Evolutionary conservation across 2,797 vertebrate genomes (phyloP), one percentile per base, ranked within the genome.

Genomic region (Notolepis coatsorum): DNA sequence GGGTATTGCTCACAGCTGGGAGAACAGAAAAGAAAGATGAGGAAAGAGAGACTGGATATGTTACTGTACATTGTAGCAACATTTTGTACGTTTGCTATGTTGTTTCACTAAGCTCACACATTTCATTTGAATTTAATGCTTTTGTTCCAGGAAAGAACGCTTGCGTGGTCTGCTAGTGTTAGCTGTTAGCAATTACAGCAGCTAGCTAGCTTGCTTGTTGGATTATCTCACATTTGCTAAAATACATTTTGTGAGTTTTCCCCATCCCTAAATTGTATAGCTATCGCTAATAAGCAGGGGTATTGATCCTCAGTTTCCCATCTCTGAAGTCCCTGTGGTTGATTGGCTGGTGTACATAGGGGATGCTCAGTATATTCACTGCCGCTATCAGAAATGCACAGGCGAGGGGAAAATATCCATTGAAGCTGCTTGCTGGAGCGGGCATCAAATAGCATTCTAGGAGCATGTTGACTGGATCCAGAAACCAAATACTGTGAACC

Each of bases 361-460:
- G 70, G 61, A 55, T 54, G 73, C 75, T 84, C 65, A 85, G 41
- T 68, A 56, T 52, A 80, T 71, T 65, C n/a, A 67, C 73, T 25
- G 59, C 79, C 67, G 56, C 53, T 72, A 73, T 35, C 52, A 31
- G 23, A 80, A 81, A 55, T 73, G 81, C 84, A n/a, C 80, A 75
- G 72, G 75, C 84, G 87, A 79, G 87, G 82, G 84, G 68, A 88
- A 88, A 84, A 43, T 75, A 72, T 81, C 58, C n/a, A n/a, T n/a
- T 82, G 75, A 69, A 69, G 70, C 65, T 47, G 38, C 86, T 75
- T 84, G 84, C 79, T 78, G 72, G 82, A 89, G 53, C 51, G 59
- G 83, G 75, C 75, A 72, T 86, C 81, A 80, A 86, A 84, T 73
- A 70, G 76, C 75, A 79, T 85, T 67, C 69, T 66, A 58, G 77